Conservation (phyloP, 2,888 invertebrate species). For the Bruchidius siliquastri region DNA sequence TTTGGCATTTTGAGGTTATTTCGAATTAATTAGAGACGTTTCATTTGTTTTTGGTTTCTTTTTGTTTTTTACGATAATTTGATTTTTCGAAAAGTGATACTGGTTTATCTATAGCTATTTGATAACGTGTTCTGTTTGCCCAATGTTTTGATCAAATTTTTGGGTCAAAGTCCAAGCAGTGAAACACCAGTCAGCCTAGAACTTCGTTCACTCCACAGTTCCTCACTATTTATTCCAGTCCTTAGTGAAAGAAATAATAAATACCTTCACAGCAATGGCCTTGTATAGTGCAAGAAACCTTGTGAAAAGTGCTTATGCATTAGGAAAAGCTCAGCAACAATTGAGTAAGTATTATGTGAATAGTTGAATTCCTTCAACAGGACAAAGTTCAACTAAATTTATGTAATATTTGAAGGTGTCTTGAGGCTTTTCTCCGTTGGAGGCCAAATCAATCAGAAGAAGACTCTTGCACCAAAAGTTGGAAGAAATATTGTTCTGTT, state of each 20-base stretch:
- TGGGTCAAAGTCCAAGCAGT: background rate
- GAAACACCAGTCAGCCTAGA: background rate
- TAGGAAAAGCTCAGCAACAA: conserved; percentile 29
- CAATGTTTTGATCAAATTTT: background rate
- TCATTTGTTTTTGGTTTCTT: background rate
- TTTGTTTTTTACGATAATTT: background rate
- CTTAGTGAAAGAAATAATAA: background rate
- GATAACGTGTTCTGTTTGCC: background rate
- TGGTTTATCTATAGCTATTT: background rate
- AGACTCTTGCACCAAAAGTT: conserved; percentile 56
- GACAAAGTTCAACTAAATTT: conserved; percentile 1
- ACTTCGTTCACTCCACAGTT: background rate
- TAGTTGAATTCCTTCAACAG: background rate
- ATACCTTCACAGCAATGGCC: conserved; percentile 28
- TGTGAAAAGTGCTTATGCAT: conserved; percentile 19
- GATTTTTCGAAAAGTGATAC: background rate
- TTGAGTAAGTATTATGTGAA: conserved; percentile 26
- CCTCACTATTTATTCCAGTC: background rate
- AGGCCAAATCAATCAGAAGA: conserved; percentile 51
- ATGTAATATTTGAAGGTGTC: conserved; percentile 40
- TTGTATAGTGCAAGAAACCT: conserved; percentile 35
- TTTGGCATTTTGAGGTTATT: background rate
- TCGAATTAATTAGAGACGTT: too few relatives aligned
- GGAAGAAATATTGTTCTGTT: conserved; percentile 89
- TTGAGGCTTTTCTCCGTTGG: conserved; percentile 53